phyloP scores from a whole-genome alignment of 1,140 invertebrate species.

The Pogonus chalceus region DNA sequence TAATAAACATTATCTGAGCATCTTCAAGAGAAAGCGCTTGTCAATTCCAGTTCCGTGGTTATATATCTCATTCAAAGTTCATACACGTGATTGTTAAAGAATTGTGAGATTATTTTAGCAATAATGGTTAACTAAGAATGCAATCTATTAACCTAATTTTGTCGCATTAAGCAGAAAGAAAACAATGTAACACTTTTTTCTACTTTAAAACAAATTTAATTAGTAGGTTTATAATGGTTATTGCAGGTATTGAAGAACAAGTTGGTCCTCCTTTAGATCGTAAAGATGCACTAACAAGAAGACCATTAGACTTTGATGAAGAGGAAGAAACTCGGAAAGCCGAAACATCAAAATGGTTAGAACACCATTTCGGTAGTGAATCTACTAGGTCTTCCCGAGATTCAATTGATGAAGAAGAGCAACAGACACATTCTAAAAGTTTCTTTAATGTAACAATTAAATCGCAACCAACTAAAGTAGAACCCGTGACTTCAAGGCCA shows the following conservation, averaged over 20 bases:
- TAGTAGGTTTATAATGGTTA: no score
- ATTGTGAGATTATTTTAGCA: no score
- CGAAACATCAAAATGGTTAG: conserved; percentile 82
- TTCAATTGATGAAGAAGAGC: conserved; percentile 46
- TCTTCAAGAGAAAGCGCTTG: neutral
- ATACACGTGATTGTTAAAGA: no score
- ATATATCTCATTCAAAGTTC: neutral
- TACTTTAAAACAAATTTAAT: no score
- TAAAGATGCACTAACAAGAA: conserved; percentile 69
- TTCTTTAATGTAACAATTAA: conserved; percentile 73
- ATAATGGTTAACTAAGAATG: no score
- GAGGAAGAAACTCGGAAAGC: conserved; percentile 81
- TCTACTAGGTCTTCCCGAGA: conserved; percentile 60
- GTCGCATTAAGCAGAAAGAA: neutral
- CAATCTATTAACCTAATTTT: neutral
- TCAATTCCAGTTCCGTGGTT: neutral
- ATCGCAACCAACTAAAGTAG: conserved; percentile 41
- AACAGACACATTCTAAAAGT: conserved; percentile 48
- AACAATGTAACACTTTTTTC: no score
- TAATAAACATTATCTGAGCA: neutral
- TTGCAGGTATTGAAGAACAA: conserved; percentile 27
- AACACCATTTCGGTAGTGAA: conserved; percentile 81
- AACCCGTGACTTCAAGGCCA: conserved; percentile 31
- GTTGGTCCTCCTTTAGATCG: conserved; percentile 41
- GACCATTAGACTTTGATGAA: conserved; percentile 69